phyloP scores from a whole-genome alignment of 1,140 invertebrate genomes.

The Chrysopa pallens region DNA sequence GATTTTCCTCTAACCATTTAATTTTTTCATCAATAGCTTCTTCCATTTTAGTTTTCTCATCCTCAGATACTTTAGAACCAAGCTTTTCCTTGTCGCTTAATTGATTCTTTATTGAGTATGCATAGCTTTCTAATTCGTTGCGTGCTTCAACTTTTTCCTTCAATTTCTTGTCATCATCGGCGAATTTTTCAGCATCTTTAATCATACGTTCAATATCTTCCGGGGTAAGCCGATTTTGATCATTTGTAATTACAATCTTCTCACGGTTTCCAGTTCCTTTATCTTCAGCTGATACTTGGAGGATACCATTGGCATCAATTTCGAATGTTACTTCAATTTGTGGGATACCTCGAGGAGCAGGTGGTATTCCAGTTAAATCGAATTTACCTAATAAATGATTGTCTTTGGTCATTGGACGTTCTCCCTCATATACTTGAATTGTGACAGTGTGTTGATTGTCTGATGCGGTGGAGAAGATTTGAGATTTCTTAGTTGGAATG shows the following conservation, averaged over 20 bases:
- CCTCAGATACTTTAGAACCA: conserved; percentile 74
- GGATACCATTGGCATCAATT: conserved; percentile 97
- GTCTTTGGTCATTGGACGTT: conserved; percentile 98
- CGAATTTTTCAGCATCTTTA: conserved; percentile 95
- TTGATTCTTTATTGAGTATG: conserved; percentile 97
- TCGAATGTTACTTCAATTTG: conserved; percentile 99
- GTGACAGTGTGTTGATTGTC: conserved; percentile 99
- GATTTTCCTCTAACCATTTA: conserved; percentile 95
- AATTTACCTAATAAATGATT: conserved; percentile 97
- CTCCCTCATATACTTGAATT: conserved; percentile 95
- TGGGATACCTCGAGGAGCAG: conserved; percentile 93
- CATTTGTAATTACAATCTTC: conserved; percentile 97
- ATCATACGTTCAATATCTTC: conserved; percentile 99
- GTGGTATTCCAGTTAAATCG: conserved; percentile 94
- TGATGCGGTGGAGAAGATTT: conserved; percentile 97
- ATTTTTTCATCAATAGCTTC: conserved; percentile 92
- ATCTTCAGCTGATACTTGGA: conserved; percentile 89
- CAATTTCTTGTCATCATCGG: conserved; percentile 94
- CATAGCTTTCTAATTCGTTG: conserved; percentile 92
- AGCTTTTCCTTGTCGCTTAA: conserved; percentile 95
- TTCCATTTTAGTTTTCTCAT: conserved; percentile 93
- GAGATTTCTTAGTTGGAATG: conserved; percentile 99
- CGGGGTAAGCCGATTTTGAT: conserved; percentile 89
- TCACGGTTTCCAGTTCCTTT: conserved; percentile 97
- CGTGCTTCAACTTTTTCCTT: conserved; percentile 94